Conservation (phyloP, 2,888 invertebrate genomes). For the Eupelmus urozonus region DNA sequence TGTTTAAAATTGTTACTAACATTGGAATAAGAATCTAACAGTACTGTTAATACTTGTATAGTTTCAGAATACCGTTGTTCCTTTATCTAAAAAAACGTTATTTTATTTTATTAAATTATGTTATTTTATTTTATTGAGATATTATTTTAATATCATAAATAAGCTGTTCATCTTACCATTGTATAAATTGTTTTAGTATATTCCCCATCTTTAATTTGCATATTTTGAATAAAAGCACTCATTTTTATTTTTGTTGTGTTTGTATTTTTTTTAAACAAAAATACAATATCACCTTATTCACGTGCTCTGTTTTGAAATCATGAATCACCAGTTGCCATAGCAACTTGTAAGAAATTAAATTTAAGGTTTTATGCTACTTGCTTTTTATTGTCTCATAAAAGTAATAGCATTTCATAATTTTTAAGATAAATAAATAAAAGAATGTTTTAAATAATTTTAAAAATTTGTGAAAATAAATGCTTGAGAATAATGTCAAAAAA, state of each 20-base stretch:
- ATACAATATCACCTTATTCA: background rate
- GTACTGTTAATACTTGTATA: constrained; percentile 83
- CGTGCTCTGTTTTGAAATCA: constrained; percentile 61
- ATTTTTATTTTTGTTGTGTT: constrained; percentile 62
- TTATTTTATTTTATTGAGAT: too few species aligned
- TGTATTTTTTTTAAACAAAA: constrained; percentile 13
- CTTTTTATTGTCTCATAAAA: too few species aligned
- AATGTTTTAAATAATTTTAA: too few species aligned
- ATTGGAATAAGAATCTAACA: constrained; percentile 77
- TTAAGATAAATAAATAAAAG: too few species aligned
- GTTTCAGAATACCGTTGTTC: constrained; percentile 94
- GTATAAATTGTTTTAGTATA: constrained; percentile 97
- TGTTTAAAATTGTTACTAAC: constrained; percentile 74
- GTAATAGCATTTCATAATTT: too few species aligned
- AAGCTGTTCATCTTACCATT: constrained; percentile 82
- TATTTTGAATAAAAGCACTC: constrained; percentile 78
- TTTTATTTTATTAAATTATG: background rate
- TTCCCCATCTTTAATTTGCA: constrained; percentile 92
- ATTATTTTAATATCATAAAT: constrained; percentile 31
- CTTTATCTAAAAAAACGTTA: constrained; percentile 87
- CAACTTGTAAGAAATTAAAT: constrained; percentile 23
- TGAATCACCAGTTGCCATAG: constrained; percentile 60
- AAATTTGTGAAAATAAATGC: too few species aligned
- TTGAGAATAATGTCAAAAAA: too few species aligned
- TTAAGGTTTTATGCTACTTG: background rate